Conservation (phyloP, 1,140 invertebrate genomes). For the Gryon sp. region DNA sequence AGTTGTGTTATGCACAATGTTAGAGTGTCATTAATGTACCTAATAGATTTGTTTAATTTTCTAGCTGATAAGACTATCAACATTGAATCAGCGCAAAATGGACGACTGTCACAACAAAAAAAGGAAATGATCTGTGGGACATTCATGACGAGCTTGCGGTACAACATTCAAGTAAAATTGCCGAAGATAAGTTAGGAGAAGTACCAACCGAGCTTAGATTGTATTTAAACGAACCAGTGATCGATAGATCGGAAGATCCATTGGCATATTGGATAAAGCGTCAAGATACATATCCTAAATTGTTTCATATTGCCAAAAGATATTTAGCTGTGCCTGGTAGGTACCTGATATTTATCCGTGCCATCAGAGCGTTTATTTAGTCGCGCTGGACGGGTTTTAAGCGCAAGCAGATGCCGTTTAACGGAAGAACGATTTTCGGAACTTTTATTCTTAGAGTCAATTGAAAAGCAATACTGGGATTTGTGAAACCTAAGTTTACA, state of each 20-base stretch:
- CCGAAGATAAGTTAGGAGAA: slow-evolving; percentile 5
- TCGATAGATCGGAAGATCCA: background rate
- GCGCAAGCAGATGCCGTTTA: too few species aligned
- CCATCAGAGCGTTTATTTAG: slow-evolving; percentile 28
- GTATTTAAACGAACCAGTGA: slow-evolving; percentile 6
- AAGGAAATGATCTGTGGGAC: slow-evolving; percentile 13
- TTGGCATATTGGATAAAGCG: slow-evolving; percentile 7
- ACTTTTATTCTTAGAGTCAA: too few species aligned
- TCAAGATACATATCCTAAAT: background rate
- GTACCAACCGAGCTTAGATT: background rate
- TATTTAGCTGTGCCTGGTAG: slow-evolving; percentile 49
- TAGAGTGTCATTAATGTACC: too few species aligned
- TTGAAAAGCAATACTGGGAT: too few species aligned
- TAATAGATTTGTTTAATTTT: too few species aligned
- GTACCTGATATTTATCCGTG: too few species aligned
- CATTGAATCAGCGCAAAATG: too few species aligned
- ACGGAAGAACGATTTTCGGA: too few species aligned
- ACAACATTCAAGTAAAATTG: background rate
- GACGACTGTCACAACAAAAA: too few species aligned
- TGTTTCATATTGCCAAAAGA: slow-evolving; percentile 9
- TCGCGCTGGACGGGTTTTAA: slow-evolving; percentile 12
- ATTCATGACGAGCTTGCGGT: slow-evolving; percentile 1
- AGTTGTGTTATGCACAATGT: too few species aligned
- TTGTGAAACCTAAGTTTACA: too few species aligned
- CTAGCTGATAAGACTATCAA: too few species aligned